phyloP scores from a whole-genome alignment of 1,140 invertebrate species.

The Musca domestica region DNA sequence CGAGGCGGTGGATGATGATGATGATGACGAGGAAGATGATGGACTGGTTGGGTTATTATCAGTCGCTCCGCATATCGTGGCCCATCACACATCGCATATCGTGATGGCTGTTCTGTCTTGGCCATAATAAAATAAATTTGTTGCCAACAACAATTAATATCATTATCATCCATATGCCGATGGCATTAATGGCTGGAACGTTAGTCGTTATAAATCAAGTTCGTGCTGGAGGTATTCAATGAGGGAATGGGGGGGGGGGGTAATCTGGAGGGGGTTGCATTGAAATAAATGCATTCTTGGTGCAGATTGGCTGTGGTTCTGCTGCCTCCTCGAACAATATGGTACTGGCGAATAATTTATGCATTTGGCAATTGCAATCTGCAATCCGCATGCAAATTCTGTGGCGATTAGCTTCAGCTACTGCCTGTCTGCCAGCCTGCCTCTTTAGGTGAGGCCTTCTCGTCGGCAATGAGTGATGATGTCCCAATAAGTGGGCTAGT shows the following conservation, averaged over 20 bases:
- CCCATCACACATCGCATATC: no score
- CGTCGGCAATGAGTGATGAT: not conserved
- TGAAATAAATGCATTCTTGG: no score
- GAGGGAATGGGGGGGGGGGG: no score
- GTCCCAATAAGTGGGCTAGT: slow-evolving; percentile 3
- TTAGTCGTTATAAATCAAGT: slow-evolving; percentile 15
- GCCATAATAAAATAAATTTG: slow-evolving; percentile 10
- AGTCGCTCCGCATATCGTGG: no score
- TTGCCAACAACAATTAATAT: slow-evolving; percentile 21
- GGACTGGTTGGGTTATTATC: no score
- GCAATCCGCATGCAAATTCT: slow-evolving; percentile 19
- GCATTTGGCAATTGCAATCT: slow-evolving; percentile 20
- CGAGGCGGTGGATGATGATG: no score
- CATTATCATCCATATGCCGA: slow-evolving; percentile 11
- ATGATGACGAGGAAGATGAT: no score
- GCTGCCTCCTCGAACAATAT: not conserved
- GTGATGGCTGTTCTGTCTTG: no score
- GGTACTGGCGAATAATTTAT: slow-evolving; percentile 2
- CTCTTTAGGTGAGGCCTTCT: not conserved
- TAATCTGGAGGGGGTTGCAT: no score
- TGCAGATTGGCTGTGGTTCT: not conserved
- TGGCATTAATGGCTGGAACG: slow-evolving; percentile 14
- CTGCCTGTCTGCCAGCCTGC: no score
- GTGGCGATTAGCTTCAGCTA: not conserved
- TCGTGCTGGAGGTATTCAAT: not conserved